phyloP scores from a whole-genome alignment of 2,797 vertebrate species.

The Spea hammondii region DNA sequence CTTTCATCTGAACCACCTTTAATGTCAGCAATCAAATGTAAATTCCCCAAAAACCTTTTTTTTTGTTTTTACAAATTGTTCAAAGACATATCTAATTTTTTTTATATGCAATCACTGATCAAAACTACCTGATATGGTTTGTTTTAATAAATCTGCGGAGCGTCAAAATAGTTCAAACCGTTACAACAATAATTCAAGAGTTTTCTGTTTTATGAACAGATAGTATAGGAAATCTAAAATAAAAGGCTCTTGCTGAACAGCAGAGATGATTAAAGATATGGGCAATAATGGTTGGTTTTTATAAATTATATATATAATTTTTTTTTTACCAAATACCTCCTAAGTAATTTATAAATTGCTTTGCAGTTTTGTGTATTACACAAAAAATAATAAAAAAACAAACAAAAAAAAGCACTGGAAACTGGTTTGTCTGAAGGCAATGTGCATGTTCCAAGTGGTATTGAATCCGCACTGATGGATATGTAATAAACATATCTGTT shows the following conservation, averaged over 20 bases:
- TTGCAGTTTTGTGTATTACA: constrained; percentile 88
- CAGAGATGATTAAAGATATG: constrained; percentile 68
- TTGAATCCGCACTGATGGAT: constrained; percentile 97
- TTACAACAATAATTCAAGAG: constrained; percentile 51
- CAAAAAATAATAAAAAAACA: constrained; percentile 58
- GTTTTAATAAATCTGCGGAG: constrained; percentile 63
- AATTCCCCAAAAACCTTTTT: background rate
- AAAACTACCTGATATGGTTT: constrained; percentile 72
- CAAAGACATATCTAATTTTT: constrained; percentile 63
- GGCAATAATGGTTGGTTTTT: constrained; percentile 71
- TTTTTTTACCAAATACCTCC: constrained; percentile 88
- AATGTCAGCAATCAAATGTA: constrained; percentile 1
- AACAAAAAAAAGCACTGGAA: constrained; percentile 89
- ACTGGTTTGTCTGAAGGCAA: constrained; percentile 88
- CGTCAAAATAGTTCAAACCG: constrained; percentile 53
- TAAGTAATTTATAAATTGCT: constrained; percentile 84
- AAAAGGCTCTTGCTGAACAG: constrained; percentile 67
- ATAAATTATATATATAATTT: constrained; percentile 52
- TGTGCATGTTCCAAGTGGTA: constrained; percentile 94
- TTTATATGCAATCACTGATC: constrained; percentile 74
- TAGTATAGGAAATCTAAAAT: constrained; percentile 69
- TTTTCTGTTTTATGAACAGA: constrained; percentile 58
- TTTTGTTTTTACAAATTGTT: constrained; percentile 11
- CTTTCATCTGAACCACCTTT: constrained; percentile 9
- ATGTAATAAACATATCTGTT: constrained; percentile 99